Base-by-base conservation (phyloP, 2,888 invertebrate genomes). In the Ctenicera cuprea region DNA sequence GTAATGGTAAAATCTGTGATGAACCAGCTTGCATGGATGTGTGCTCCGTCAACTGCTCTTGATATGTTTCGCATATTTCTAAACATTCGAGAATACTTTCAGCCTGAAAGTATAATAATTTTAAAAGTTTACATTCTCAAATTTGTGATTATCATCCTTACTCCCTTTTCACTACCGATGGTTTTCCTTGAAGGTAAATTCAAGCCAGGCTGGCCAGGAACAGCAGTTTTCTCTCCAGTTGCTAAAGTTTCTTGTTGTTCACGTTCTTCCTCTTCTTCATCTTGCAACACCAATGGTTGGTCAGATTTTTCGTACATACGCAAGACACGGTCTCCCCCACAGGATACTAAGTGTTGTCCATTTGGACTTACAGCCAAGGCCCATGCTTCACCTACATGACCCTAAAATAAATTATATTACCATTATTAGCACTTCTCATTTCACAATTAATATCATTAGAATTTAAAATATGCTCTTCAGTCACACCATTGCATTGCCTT, bases 21-120 rank as follows among this genome's bases (percentile, higher is more conserved):
- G 86, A 82, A 3, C 82, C 83, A 4, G 84, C 82, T 80, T 86
- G 85, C 20, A 84, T 75, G 0, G 85, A 83, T 71, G 84, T 85
- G 70, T 87, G 84, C 81, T 92, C 92, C 1, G 85, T 88, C 79
- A 92, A 85, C 82, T 92, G 90, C 77, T 89, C 88, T 77, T 87
- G 86, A 83, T 92, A 93, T 79, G 91, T 89, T 80, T 90, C 89
- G 18, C 93, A 92, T 63, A 96, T 90, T 71, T 95, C 94, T 66
- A 99, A 86, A 79, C 97, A 97, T 86, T 99, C 98, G 81, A 98
- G 89, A 78, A 99, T 92, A 64, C 94, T 92, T 85, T 99, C 99
- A 30, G 97, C 96, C 91, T 90, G 72, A 71, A 81, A 82, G 71
- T 73, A 59, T 20, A 52, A 66, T 52, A 62, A 64, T 43, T 26